Evolutionary conservation across 2,888 invertebrate genomes (phyloP).

Genomic region (Agriopis marginaria): DNA sequence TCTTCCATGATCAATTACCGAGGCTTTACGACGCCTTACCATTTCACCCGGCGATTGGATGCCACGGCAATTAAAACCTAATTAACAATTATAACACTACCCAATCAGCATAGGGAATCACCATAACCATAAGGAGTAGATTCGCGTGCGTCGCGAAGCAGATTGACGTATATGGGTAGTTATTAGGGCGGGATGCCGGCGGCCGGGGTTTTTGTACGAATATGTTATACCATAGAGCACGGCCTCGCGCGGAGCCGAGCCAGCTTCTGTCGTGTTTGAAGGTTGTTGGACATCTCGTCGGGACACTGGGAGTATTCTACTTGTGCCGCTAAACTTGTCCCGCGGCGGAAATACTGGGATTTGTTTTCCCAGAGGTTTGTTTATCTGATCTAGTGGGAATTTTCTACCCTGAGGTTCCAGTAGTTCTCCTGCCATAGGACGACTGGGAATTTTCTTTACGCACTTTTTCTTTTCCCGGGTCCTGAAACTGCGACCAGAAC

Average conservation of each 20-base stretch:
- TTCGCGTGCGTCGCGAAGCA: constrained; percentile 66
- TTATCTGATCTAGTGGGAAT: too few relatives aligned
- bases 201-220: constrained; percentile 40
- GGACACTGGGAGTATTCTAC: too few relatives aligned
- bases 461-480: too few relatives aligned
- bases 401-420: too few relatives aligned
- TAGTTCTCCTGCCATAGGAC: too few relatives aligned
- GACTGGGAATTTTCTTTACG: too few relatives aligned
- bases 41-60: constrained; percentile 49
- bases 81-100: constrained; percentile 66
- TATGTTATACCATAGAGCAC: constrained; percentile 63
- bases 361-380: too few relatives aligned
- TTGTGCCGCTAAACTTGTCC: too few relatives aligned
- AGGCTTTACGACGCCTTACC: constrained; percentile 24
- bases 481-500: too few relatives aligned
- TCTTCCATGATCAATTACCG: constrained; percentile 5
- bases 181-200: constrained; percentile 74
- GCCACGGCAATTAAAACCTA: constrained; percentile 60
- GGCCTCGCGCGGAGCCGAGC: too few relatives aligned
- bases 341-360: too few relatives aligned
- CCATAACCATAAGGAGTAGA: constrained; percentile 51
- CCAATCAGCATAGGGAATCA: constrained; percentile 62
- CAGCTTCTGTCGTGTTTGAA: not conserved
- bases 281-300: not conserved
- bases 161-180: constrained; percentile 73